phyloP scores from a whole-genome alignment of 2,113 vertebrate genomes.

The Eublepharis macularius region DNA sequence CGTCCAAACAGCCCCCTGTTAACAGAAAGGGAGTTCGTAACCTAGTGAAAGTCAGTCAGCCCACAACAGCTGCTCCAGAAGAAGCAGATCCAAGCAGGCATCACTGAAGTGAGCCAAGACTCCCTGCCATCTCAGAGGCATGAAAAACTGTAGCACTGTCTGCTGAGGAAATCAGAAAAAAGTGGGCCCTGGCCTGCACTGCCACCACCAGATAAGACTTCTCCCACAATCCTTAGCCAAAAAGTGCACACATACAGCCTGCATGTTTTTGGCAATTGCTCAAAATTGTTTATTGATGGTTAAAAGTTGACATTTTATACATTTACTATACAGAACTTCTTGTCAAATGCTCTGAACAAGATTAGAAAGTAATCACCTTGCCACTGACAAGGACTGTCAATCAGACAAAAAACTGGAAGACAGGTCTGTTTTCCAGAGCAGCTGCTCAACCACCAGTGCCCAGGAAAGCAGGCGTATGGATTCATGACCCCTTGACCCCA shows the following conservation, averaged over 20 bases:
- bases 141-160: too few relatives aligned
- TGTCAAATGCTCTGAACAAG: background rate
- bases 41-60: background rate
- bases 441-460: too few relatives aligned
- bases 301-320: background rate
- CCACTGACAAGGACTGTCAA: background rate
- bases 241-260: too few relatives aligned
- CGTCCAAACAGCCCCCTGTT: conserved; percentile 96
- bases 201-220: background rate
- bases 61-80: background rate
- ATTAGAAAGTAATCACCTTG: background rate
- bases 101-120: background rate
- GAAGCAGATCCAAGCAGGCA: background rate
- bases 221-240: background rate
- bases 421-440: too few relatives aligned
- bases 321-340: background rate
- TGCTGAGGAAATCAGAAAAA: background rate
- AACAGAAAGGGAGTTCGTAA: conserved; percentile 33
- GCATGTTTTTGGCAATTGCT: too few relatives aligned
- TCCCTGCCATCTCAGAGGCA: background rate
- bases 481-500: too few relatives aligned
- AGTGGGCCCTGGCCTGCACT: background rate
- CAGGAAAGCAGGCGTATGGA: too few relatives aligned
- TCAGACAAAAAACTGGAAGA: background rate
- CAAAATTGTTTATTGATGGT: too few relatives aligned